Percentiles rank a stretch among this genome's conserved stretches.
These are phyloP conservation scores for Hoplostethus mediterraneus DNA, from an alignment of 2,797 vertebrate genomes.

Conservation along the genomic window DNA sequence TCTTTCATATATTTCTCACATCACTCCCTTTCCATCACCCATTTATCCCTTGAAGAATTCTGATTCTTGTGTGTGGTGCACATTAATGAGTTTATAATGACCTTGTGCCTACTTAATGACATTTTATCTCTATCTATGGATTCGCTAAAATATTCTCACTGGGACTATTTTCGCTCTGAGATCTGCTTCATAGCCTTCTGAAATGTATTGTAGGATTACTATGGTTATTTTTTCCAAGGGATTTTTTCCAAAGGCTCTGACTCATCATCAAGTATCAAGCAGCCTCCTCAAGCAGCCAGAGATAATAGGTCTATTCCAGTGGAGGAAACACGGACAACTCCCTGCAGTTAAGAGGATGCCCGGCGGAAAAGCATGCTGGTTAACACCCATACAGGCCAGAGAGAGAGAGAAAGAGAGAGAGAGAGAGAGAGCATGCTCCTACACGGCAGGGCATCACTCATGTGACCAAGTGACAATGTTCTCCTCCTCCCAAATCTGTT, in stretches of 20 bases:
- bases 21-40: no score
- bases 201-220: background rate
- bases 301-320: slow-evolving; percentile 51
- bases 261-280: slow-evolving; percentile 40
- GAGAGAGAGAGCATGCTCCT: background rate
- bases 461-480: background rate
- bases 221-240: slow-evolving; percentile 37
- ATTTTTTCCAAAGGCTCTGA: slow-evolving; percentile 47
- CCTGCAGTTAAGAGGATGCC: slow-evolving; percentile 54
- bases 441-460: background rate
- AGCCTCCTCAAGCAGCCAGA: slow-evolving; percentile 31
- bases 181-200: slow-evolving; percentile 5
- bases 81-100: background rate
- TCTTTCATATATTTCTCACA: no score
- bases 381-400: slow-evolving; percentile 45
- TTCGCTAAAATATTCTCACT: background rate
- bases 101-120: background rate
- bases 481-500: slow-evolving; percentile 3
- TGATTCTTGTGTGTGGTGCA: no score
- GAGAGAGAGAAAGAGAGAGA: background rate
- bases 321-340: slow-evolving; percentile 44
- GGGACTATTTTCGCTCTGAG: slow-evolving; percentile 12
- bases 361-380: slow-evolving; percentile 58
- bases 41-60: no score
- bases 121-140: slow-evolving; percentile 3